phyloP scores from a whole-genome alignment of 2,888 invertebrate genomes.

The Nematopogon swammerdamellus region DNA sequence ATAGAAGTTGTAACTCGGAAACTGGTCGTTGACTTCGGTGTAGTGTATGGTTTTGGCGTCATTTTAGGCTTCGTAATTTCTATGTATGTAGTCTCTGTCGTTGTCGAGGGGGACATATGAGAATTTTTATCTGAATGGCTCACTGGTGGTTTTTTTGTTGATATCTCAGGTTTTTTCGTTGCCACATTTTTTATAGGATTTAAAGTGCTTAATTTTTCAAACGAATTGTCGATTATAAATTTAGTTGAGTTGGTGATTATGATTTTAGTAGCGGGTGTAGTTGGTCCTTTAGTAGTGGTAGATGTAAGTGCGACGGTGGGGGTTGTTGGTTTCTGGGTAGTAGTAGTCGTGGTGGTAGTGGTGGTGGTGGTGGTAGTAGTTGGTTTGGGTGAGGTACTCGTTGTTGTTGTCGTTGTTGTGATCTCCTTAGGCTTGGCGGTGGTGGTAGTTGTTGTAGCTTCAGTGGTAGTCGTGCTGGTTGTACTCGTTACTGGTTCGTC shows the following conservation, averaged over 20 bases:
- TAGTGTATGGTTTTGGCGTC: not conserved
- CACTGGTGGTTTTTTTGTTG: conserved; percentile 3
- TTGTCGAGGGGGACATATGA: conserved; percentile 1
- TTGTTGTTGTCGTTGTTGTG: conserved; percentile 14
- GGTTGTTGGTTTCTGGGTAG: conserved; percentile 8
- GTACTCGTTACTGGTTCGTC: not conserved
- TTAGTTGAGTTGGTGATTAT: conserved; percentile 5
- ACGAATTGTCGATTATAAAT: conserved; percentile 9
- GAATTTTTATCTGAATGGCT: conserved; percentile 3
- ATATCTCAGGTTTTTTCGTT: conserved; percentile 3
- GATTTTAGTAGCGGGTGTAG: not conserved
- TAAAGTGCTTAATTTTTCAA: conserved; percentile 33
- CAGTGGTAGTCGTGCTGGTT: not conserved
- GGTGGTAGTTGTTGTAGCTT: conserved; percentile 9
- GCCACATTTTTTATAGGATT: conserved; percentile 18
- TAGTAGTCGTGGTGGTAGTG: conserved; percentile 15
- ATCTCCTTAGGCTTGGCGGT: conserved; percentile 15
- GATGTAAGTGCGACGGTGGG: conserved; percentile 5
- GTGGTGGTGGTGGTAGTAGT: conserved; percentile 15
- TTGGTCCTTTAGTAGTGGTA: conserved; percentile 10
- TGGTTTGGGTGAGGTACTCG: conserved; percentile 14
- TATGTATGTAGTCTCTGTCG: not conserved
- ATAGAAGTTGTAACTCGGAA: not conserved
- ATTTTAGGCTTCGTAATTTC: not conserved
- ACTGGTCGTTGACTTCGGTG: conserved; percentile 7